Evolutionary conservation across 2,888 invertebrate genomes (phyloP).

Genomic region (Spatulosminthurus flaviceps): DNA sequence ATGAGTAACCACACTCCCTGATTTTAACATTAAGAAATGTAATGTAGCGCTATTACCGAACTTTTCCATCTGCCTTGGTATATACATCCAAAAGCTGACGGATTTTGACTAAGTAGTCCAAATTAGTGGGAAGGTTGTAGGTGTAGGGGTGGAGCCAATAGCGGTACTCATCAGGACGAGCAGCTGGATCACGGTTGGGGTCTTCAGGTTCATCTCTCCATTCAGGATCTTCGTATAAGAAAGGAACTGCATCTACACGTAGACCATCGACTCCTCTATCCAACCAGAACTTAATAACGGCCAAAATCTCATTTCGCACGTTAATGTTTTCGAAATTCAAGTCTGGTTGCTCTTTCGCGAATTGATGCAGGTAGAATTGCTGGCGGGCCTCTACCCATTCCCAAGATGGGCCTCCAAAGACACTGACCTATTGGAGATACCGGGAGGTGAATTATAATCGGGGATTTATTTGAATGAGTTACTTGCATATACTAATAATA

Average conservation of each 20-base stretch:
- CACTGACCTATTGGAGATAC: constrained; percentile 69
- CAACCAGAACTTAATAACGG: constrained; percentile 77
- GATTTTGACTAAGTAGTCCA: constrained; percentile 2
- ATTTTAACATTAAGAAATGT: constrained; percentile 79
- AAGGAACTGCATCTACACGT: constrained; percentile 76
- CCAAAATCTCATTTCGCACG: constrained; percentile 74
- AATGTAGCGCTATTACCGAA: neutral
- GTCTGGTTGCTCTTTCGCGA: constrained; percentile 76
- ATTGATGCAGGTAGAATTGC: constrained; percentile 84
- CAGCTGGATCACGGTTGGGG: constrained; percentile 60
- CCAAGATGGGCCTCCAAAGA: constrained; percentile 80
- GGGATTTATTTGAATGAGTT: too few species aligned
- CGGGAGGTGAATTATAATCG: too few species aligned
- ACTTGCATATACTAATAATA: too few species aligned
- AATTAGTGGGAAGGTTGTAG: constrained; percentile 10
- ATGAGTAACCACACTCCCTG: neutral
- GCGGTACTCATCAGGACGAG: constrained; percentile 19
- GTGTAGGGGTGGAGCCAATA: neutral
- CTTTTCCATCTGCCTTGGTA: constrained; percentile 3
- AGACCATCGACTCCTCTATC: constrained; percentile 83
- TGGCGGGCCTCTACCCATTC: constrained; percentile 73
- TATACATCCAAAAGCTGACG: constrained; percentile 29
- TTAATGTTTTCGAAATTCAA: constrained; percentile 79
- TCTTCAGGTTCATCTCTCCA: constrained; percentile 67
- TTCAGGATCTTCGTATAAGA: constrained; percentile 66